Evolutionary conservation across 2,113 vertebrate species (phyloP).

Genomic region (Ptilorrhoa leucosticta): DNA sequence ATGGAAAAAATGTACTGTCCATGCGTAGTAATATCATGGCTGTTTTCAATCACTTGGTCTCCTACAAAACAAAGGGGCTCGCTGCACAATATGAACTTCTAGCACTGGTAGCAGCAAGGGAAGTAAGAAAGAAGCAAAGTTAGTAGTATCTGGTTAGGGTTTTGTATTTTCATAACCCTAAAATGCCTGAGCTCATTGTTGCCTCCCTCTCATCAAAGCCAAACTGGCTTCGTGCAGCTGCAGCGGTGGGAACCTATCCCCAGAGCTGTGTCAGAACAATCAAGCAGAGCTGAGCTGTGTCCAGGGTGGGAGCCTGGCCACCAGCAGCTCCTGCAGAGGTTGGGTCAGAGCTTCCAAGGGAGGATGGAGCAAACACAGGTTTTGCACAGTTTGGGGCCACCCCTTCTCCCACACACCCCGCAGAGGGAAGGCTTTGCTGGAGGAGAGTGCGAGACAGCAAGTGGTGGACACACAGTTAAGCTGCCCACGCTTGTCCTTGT

Average conservation of each 20-base stretch:
- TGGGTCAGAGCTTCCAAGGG: not conserved
- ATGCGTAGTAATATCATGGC: not conserved
- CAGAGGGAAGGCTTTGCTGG: not conserved
- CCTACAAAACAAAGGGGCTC: constrained; percentile 15
- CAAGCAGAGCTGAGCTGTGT: fast-evolving
- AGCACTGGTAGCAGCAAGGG: not conserved
- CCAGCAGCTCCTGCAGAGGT: not conserved
- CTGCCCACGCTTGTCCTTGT: not conserved
- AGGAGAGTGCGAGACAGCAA: not conserved
- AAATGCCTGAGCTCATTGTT: not conserved
- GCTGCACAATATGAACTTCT: not conserved
- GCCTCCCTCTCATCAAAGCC: not conserved
- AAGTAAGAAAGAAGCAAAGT: not conserved
- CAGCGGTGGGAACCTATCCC: not conserved
- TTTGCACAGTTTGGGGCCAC: not conserved
- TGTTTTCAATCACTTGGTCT: constrained; percentile 54
- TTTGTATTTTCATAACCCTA: not conserved
- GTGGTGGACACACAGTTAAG: not conserved
- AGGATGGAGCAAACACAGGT: not conserved
- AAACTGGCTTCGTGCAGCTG: not conserved
- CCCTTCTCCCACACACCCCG: not conserved
- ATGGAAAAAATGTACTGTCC: constrained; percentile 48
- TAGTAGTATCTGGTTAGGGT: not conserved
- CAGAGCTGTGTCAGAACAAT: not conserved
- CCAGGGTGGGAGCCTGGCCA: not conserved